Evolutionary conservation across 2,888 invertebrate species (phyloP).

Genomic region (Oscheius sp.): DNA sequence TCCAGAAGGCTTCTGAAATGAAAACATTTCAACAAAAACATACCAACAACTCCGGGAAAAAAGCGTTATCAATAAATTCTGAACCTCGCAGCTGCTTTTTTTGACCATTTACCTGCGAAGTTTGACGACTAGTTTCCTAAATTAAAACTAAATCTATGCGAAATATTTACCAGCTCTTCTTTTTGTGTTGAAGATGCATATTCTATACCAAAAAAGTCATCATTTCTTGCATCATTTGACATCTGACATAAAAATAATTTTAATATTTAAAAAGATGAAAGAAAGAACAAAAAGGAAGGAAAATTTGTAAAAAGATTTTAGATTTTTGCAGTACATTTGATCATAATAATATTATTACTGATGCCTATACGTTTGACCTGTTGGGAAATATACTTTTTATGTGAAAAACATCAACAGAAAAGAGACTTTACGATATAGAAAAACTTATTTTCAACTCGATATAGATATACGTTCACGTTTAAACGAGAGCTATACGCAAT

Average conservation of each 20-base stretch:
- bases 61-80: constrained; percentile 15
- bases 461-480: too few relatives aligned
- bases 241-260: background rate
- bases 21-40: background rate
- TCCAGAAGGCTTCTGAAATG: background rate
- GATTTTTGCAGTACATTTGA: too few relatives aligned
- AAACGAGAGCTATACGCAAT: too few relatives aligned
- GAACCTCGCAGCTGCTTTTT: constrained; percentile 7
- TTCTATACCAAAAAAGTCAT: constrained; percentile 31
- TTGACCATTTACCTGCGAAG: background rate
- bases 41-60: constrained; percentile 24
- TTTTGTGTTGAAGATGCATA: background rate
- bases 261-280: background rate
- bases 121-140: background rate
- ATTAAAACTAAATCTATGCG: background rate
- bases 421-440: too few relatives aligned
- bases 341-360: too few relatives aligned
- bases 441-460: too few relatives aligned
- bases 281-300: background rate
- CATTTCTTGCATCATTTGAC: background rate
- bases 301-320: too few relatives aligned
- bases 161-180: background rate
- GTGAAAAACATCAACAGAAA: too few relatives aligned
- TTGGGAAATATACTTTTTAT: too few relatives aligned
- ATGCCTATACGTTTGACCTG: too few relatives aligned